Conservation (phyloP, 2,113 vertebrate species). For the Phalacrocorax pelagicus region DNA sequence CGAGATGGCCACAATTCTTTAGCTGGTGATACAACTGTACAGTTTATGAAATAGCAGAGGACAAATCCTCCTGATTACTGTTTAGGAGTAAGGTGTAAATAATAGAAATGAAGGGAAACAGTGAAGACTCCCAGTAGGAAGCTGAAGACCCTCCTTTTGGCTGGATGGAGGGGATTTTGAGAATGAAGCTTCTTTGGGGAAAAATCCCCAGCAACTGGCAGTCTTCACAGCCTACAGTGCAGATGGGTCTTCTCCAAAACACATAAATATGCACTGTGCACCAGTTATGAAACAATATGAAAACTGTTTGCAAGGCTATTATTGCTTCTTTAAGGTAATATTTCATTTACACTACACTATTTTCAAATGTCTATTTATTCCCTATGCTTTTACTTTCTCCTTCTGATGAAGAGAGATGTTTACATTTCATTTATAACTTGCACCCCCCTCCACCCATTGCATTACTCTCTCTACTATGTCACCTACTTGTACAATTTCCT, state of each 20-base stretch:
- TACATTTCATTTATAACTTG: not conserved
- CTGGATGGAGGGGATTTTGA: not conserved
- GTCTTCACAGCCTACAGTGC: not conserved
- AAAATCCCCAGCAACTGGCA: not conserved
- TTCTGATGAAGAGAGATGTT: not conserved
- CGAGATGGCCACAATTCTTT: not conserved
- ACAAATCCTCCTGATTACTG: not conserved
- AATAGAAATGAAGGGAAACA: not conserved
- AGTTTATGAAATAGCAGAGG: not conserved
- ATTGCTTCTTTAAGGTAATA: not conserved
- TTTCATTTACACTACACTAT: not conserved
- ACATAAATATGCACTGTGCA: not conserved
- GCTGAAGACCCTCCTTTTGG: not conserved
- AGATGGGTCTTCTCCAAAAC: not conserved
- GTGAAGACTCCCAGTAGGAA: not conserved
- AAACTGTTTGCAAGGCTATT: not conserved
- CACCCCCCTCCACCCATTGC: not conserved
- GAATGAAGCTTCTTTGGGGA: not conserved
- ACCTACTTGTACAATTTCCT: not conserved
- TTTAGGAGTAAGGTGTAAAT: no score
- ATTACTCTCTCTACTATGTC: not conserved
- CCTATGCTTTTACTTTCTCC: not conserved
- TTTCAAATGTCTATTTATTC: not conserved
- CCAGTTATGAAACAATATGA: not conserved
- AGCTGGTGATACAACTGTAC: not conserved